phyloP scores from a whole-genome alignment of 2,888 invertebrate genomes.

The Tribolium freemani region DNA sequence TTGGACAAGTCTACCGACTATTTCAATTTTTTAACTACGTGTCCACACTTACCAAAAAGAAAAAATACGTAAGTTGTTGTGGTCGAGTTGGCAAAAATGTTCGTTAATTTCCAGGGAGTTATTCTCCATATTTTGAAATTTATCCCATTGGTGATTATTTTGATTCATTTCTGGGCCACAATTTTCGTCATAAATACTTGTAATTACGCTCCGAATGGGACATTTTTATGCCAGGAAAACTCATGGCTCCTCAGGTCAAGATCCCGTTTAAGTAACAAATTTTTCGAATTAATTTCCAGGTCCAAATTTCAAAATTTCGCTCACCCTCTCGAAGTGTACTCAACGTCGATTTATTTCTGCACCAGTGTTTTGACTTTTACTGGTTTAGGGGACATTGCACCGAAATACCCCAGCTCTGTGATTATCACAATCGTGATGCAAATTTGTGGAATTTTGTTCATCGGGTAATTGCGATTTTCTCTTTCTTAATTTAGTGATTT shows the following conservation, averaged over 20 bases:
- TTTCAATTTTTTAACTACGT: conserved; percentile 68
- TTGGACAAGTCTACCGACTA: conserved; percentile 69
- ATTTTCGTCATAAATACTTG: conserved; percentile 68
- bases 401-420: conserved; percentile 68
- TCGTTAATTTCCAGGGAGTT: conserved; percentile 66
- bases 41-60: conserved; percentile 66
- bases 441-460: conserved; percentile 69
- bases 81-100: neutral
- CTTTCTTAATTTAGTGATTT: neutral
- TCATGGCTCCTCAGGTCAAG: conserved; percentile 51
- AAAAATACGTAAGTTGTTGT: conserved; percentile 59
- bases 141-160: conserved; percentile 68
- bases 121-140: conserved; percentile 70
- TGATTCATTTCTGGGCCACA: conserved; percentile 69
- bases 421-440: conserved; percentile 67
- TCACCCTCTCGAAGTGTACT: conserved; percentile 53
- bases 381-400: conserved; percentile 70
- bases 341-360: conserved; percentile 70
- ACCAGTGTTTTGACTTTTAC: conserved; percentile 69
- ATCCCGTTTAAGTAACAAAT: neutral
- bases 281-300: conserved; percentile 36
- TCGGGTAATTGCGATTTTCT: conserved; percentile 63
- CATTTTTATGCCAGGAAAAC: conserved; percentile 45
- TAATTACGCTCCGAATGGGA: conserved; percentile 38
- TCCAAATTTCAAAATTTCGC: conserved; percentile 44